phyloP scores from a whole-genome alignment of 2,888 invertebrate species.

The Ochlodes sylvanus region DNA sequence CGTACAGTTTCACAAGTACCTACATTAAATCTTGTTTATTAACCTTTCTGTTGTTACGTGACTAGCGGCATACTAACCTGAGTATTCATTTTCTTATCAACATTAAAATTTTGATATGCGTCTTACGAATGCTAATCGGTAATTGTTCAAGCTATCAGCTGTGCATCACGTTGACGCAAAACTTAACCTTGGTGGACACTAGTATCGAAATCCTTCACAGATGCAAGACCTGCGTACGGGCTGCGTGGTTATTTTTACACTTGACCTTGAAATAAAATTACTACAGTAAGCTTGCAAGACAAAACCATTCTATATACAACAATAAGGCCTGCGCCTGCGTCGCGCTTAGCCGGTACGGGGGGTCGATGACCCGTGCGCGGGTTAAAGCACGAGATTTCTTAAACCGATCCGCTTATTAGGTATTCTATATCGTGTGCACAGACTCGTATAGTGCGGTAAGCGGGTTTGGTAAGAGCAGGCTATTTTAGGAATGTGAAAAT shows the following conservation, averaged over 20 bases:
- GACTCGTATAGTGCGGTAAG: conserved; percentile 45
- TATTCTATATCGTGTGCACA: conserved; percentile 65
- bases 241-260: conserved; percentile 26
- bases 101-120: conserved; percentile 18
- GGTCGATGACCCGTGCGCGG: conserved; percentile 71
- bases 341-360: conserved; percentile 66
- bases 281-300: conserved; percentile 52
- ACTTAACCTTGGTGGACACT: conserved; percentile 20
- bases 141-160: conserved; percentile 17
- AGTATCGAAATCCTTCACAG: conserved; percentile 5
- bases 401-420: conserved; percentile 80
- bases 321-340: conserved; percentile 74
- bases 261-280: conserved; percentile 63
- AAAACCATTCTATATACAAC: conserved; percentile 69
- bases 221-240: conserved; percentile 13
- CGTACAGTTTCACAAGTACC: neutral
- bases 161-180: conserved; percentile 19
- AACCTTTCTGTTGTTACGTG: conserved; percentile 19
- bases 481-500: conserved; percentile 57
- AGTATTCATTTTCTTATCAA: conserved; percentile 18
- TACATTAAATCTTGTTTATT: conserved; percentile 1
- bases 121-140: conserved; percentile 21
- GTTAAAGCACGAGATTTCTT: conserved; percentile 79
- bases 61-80: conserved; percentile 13
- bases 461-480: conserved; percentile 54